Base-by-base conservation (phyloP, 1,140 invertebrate species). In the Pogonomyrmex californicus region DNA sequence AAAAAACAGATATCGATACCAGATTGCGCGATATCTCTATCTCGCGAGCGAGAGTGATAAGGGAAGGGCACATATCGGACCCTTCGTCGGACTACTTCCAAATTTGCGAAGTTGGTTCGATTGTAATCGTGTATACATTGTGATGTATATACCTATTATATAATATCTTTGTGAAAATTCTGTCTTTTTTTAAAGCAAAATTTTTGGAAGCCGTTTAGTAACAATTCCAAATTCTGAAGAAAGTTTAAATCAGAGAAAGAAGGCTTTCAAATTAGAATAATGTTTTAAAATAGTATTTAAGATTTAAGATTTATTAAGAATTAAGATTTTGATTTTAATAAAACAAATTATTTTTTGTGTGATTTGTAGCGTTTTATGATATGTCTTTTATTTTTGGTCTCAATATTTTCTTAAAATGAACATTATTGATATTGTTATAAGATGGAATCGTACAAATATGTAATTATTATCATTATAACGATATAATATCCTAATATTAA, bases 171-270 rank as follows among this genome's bases (percentile, higher is more conserved):
- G 14, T 65, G 7, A 65, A 0, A 38, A 65, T 65, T n/a, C 3
- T 12, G 12, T 65, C n/a, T 23, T 63, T 65, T 65, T 44, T 17
- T 17, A 66, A 23, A 23, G 23, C 7, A 44, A 4, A 4, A 44
- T 44, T 44, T 41, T 44, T 10, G n/a, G 63, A 10, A 44, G 17
- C 7, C n/a, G 0, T 44, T 10, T 65, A 44, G n/a, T 66, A 44
- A 66, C n/a, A 23, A 38, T 44, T 38, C 1, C 41, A 23, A 5
- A 68, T 68, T 68, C 2, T 4, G 33, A 6, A 71, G 9, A 51
- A 36, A 71, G 7, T 71, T 71, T 71, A 71, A 71, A 36, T 71
- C 68, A 51, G 47, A 36, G 68, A n/a, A 17, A 51, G 14, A 9
- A 51, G 33, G 0, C 23, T 9, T 30, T 51, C 33, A 5, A 2